These are phyloP conservation scores for Hippocampus guttulatus DNA, from an alignment of 2,113 vertebrate species.

Conservation along the genomic window DNA sequence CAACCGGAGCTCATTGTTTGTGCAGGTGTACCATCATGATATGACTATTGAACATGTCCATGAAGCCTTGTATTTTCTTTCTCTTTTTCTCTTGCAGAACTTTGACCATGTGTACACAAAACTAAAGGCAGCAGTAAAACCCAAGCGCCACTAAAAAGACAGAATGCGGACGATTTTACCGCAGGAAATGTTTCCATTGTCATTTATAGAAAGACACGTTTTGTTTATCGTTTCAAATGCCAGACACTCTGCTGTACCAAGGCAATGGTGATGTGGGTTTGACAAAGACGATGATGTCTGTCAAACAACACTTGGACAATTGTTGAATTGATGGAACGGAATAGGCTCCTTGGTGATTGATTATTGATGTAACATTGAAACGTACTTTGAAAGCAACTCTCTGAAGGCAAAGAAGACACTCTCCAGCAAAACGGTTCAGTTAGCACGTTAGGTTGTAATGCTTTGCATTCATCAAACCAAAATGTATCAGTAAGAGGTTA, in stretches of 20 bases:
- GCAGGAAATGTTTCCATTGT: not conserved
- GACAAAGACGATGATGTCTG: too few relatives aligned
- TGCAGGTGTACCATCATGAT: not conserved
- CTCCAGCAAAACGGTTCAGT: too few relatives aligned
- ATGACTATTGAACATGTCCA: not conserved
- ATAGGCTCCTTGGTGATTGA: too few relatives aligned
- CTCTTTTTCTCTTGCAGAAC: constrained; percentile 58
- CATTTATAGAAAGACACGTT: not conserved
- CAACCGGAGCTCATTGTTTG: not conserved
- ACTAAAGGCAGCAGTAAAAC: constrained; percentile 63
- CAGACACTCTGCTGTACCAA: constrained; percentile 1
- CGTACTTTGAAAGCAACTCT: too few relatives aligned
- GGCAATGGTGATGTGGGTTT: not conserved
- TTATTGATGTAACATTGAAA: too few relatives aligned
- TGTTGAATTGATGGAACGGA: too few relatives aligned
- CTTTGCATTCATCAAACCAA: too few relatives aligned
- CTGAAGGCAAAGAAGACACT: too few relatives aligned
- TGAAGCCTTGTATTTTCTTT: not conserved
- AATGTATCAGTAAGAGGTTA: too few relatives aligned
- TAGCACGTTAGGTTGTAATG: too few relatives aligned
- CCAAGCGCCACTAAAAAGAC: constrained; percentile 61
- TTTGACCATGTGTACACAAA: constrained; percentile 60
- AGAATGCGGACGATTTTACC: not conserved
- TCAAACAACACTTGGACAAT: too few relatives aligned
- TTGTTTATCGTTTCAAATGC: not conserved